A percentile compares a stretch with the other conserved stretches of the same genome.
phyloP scores from a whole-genome alignment of 2,113 vertebrate genomes.

The Stigmatopora argus region DNA sequence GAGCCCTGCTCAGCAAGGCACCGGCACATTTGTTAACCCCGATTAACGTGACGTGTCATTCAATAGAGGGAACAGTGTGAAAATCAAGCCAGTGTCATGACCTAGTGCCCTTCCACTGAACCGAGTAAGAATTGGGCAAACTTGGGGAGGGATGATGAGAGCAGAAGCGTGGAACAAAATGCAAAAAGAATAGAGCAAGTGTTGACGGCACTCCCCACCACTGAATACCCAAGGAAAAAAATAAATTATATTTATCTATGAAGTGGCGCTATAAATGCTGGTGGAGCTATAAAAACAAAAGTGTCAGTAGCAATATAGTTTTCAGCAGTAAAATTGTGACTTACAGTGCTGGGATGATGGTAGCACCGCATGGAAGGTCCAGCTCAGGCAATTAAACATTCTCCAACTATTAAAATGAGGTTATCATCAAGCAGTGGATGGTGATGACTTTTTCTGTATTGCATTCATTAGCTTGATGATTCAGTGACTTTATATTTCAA shows the following conservation, averaged over 20 bases:
- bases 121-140: constrained; percentile 49
- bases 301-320: constrained; percentile 10
- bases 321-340: constrained; percentile 16
- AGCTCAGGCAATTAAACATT: constrained; percentile 32
- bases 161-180: constrained; percentile 12
- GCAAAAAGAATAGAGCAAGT: constrained; percentile 2
- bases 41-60: constrained; percentile 74
- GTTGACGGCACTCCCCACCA: not conserved
- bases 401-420: constrained; percentile 5
- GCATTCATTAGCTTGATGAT: constrained; percentile 32
- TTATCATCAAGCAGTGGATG: constrained; percentile 10
- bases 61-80: constrained; percentile 66
- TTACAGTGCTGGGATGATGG: constrained; percentile 11
- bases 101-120: constrained; percentile 69
- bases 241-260: too few species aligned
- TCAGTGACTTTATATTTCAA: constrained; percentile 12
- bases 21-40: constrained; percentile 69
- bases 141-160: constrained; percentile 37
- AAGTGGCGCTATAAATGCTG: not conserved
- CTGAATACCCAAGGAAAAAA: not conserved
- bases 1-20: constrained; percentile 60
- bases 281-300: constrained; percentile 10
- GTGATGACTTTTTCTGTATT: constrained; percentile 3
- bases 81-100: constrained; percentile 65
- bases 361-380: constrained; percentile 2